Conservation (phyloP, 2,113 vertebrate species). For the Epinephelus moara region DNA sequence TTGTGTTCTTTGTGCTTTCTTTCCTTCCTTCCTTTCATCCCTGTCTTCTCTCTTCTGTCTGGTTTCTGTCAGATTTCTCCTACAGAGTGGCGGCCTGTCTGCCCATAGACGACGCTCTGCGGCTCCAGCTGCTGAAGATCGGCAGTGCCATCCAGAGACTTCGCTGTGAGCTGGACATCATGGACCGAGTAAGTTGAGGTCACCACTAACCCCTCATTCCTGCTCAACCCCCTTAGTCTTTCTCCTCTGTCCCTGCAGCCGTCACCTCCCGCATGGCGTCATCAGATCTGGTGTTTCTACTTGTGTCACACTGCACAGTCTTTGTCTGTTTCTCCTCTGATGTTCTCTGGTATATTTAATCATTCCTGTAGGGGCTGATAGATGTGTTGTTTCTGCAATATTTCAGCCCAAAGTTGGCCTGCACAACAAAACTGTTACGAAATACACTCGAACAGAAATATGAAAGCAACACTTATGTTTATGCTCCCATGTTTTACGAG, state of each 20-base stretch:
- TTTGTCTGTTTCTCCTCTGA: conserved; percentile 14
- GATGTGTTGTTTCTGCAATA: conserved; percentile 1
- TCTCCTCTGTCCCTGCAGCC: neutral
- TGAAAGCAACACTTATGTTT: too few species aligned
- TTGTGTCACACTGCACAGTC: neutral
- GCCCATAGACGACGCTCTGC: conserved; percentile 93
- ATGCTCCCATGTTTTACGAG: too few species aligned
- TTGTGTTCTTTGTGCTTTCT: conserved; percentile 39
- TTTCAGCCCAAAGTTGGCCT: conserved; percentile 28
- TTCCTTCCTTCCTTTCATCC: conserved; percentile 31
- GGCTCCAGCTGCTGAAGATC: conserved; percentile 95
- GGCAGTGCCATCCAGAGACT: conserved; percentile 96
- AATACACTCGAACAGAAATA: neutral
- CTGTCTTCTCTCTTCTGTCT: conserved; percentile 38
- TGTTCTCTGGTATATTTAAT: conserved; percentile 31
- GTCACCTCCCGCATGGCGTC: conserved; percentile 3
- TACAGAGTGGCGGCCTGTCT: conserved; percentile 98
- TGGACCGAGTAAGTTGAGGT: conserved; percentile 91
- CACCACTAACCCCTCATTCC: neutral
- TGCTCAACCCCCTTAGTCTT: neutral
- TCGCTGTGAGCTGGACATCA: conserved; percentile 97
- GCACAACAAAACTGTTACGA: conserved; percentile 2
- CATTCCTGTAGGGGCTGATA: neutral
- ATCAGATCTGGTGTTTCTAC: conserved; percentile 22
- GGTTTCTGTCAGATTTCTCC: conserved; percentile 91